Conservation (phyloP, 2,113 vertebrate genomes). For the Stegostoma tigrinum region DNA sequence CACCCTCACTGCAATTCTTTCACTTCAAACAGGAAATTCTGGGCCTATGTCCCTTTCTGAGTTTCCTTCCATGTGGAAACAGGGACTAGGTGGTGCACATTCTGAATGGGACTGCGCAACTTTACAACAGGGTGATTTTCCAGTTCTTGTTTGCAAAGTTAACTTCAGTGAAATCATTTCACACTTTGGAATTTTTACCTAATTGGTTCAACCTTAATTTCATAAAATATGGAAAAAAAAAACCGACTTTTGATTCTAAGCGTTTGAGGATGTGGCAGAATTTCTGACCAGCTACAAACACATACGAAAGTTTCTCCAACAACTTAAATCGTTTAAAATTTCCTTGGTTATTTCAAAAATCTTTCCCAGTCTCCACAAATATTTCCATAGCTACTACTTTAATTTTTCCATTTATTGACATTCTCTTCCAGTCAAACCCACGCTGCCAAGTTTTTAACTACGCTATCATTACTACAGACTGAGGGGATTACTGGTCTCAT, state of each 20-base stretch:
- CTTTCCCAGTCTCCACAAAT: conserved; percentile 21
- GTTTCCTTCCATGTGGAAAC: background rate
- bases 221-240: conserved; percentile 11
- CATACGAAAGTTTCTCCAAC: background rate
- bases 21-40: no score
- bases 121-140: background rate
- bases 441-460: conserved; percentile 24
- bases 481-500: background rate
- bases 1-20: no score
- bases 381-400: conserved; percentile 25
- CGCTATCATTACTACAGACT: background rate
- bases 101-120: background rate
- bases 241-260: background rate
- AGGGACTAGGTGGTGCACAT: background rate
- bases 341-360: background rate
- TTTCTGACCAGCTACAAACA: background rate
- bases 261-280: conserved; percentile 1
- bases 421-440: background rate
- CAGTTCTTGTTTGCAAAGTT: background rate
- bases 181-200: background rate
- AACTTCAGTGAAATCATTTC: background rate
- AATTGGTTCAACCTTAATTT: background rate
- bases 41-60: background rate
- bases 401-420: conserved; percentile 11
- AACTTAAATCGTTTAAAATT: background rate